phyloP scores from a whole-genome alignment of 2,797 vertebrate species.

The Falco peregrinus region DNA sequence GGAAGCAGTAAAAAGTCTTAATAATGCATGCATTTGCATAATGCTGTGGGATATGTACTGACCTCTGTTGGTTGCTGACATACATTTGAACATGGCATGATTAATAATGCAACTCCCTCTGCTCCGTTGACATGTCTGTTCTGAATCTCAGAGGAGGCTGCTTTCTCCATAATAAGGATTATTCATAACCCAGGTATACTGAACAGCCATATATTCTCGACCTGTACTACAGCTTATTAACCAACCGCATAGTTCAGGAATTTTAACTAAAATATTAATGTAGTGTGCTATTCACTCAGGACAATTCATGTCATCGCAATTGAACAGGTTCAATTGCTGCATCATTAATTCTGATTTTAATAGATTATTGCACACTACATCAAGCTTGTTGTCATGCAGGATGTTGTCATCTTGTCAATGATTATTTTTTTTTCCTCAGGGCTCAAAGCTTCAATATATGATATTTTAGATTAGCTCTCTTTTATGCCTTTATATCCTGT shows the following conservation, averaged over 20 bases:
- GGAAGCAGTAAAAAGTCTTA: neutral
- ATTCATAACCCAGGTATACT: neutral
- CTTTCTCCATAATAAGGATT: neutral
- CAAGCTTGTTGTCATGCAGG: neutral
- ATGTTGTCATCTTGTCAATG: neutral
- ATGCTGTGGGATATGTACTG: neutral
- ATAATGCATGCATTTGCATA: neutral
- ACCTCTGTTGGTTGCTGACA: conserved; percentile 8
- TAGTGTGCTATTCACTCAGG: neutral
- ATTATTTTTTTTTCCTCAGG: neutral
- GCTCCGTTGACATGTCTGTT: neutral
- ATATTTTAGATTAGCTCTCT: neutral
- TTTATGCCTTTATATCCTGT: neutral
- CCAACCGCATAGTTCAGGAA: neutral
- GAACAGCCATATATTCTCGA: neutral
- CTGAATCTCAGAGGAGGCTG: neutral
- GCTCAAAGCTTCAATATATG: neutral
- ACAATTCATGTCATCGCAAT: neutral
- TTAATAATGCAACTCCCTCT: conserved; percentile 14
- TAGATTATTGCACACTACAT: neutral
- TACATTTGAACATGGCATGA: neutral
- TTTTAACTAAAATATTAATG: conserved; percentile 26
- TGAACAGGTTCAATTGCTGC: neutral
- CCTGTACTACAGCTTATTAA: neutral
- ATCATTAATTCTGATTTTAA: neutral